Evolutionary conservation across 2,797 vertebrate species (phyloP).

Genomic region (Mustela erminea): DNA sequence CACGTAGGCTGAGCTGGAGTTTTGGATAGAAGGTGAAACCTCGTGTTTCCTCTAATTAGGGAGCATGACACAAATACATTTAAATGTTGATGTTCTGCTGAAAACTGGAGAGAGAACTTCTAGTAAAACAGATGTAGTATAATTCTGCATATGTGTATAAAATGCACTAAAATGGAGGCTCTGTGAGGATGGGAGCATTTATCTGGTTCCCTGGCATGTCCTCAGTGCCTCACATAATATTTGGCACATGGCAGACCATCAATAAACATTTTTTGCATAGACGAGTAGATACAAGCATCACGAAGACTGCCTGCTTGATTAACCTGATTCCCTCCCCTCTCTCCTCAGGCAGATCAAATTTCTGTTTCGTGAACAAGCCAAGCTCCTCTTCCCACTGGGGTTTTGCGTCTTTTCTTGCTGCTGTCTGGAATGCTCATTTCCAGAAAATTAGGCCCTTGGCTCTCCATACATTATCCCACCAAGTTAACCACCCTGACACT

Average conservation of each 20-base stretch:
- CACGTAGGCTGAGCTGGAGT: background rate
- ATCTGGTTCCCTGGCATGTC: background rate
- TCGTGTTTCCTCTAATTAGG: background rate
- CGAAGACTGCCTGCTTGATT: background rate
- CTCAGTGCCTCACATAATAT: background rate
- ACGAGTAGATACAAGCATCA: background rate
- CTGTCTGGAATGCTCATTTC: background rate
- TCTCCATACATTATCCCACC: background rate
- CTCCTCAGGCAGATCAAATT: background rate
- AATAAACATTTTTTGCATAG: background rate
- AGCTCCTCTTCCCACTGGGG: background rate
- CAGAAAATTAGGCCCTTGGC: background rate
- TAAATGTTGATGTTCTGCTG: background rate
- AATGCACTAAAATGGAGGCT: background rate
- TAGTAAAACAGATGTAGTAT: background rate
- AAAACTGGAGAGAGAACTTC: slow-evolving; percentile 13
- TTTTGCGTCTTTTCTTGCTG: background rate
- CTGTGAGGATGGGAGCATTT: background rate
- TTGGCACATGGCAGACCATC: background rate
- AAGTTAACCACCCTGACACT: background rate
- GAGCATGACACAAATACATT: background rate
- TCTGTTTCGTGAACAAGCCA: background rate
- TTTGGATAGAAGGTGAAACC: background rate
- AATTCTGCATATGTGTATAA: background rate
- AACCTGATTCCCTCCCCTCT: background rate